Percentiles rank a stretch among this genome's conserved stretches.
These are phyloP conservation scores for Drosophila atroscutellata DNA, from an alignment of 2,888 invertebrate genomes.

Conservation along the genomic window DNA sequence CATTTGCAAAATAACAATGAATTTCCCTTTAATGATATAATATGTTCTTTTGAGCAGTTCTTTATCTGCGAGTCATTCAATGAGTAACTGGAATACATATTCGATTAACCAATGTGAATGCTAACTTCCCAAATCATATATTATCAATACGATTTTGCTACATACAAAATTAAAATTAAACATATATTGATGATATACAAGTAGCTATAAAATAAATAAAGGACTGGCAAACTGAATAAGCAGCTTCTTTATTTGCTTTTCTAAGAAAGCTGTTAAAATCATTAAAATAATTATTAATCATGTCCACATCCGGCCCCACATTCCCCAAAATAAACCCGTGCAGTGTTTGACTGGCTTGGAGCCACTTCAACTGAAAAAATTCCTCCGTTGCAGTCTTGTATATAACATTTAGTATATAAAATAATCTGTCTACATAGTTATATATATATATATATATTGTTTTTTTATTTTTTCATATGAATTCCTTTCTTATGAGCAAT, in stretches of 20 bases:
- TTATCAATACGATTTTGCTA: not conserved
- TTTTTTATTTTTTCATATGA: not conserved
- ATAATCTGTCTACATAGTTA: not conserved
- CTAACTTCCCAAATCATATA: not conserved
- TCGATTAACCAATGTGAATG: not conserved
- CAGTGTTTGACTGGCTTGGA: not conserved
- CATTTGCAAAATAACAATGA: fast-evolving
- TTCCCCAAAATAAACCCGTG: not conserved
- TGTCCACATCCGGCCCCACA: not conserved
- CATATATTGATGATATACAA: not conserved
- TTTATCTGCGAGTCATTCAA: conserved; percentile 36
- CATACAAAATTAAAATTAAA: not conserved
- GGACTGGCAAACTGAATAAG: not conserved
- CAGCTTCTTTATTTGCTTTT: not conserved
- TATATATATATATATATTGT: not conserved
- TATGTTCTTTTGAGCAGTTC: not conserved
- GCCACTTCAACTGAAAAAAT: not conserved
- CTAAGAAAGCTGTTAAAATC: not conserved
- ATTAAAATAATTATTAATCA: not conserved
- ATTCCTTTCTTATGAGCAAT: conserved; percentile 14
- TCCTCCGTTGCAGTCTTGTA: not conserved
- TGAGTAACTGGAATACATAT: not conserved
- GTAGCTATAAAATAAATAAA: not conserved
- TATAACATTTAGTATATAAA: not conserved
- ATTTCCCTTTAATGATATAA: no score